A percentile compares a stretch with the other conserved stretches of the same genome.
phyloP scores from a whole-genome alignment of 2,113 vertebrate species.

The Nothobranchius kuhntae region DNA sequence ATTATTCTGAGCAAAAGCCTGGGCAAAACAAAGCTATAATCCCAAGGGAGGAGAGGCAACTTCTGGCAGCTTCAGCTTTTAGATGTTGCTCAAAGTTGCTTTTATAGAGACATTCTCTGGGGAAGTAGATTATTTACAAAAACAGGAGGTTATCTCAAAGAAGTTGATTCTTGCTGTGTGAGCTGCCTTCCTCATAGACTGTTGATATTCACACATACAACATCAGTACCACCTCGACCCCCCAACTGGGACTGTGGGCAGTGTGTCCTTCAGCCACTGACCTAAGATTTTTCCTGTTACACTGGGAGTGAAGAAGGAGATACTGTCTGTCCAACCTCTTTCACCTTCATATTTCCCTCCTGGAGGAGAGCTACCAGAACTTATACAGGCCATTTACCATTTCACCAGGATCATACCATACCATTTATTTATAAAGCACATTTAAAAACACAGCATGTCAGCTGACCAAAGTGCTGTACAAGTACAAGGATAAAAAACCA shows the following conservation, averaged over 20 bases:
- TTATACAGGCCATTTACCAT: not conserved
- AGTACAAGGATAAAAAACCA: no score
- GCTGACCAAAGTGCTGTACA: no score
- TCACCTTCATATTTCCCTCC: conserved; percentile 24
- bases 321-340: conserved; percentile 9
- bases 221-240: not conserved
- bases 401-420: no score
- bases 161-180: conserved; percentile 19
- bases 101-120: conserved; percentile 23
- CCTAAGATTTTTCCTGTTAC: conserved; percentile 45
- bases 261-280: conserved; percentile 58
- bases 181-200: conserved; percentile 9
- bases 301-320: conserved; percentile 16
- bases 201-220: conserved; percentile 24
- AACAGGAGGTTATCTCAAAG: conserved; percentile 43
- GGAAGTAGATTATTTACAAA: conserved; percentile 28
- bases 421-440: no score
- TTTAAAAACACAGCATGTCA: no score
- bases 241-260: conserved; percentile 41
- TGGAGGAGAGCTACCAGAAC: conserved; percentile 13
- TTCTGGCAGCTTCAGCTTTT: conserved; percentile 22
- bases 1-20: conserved; percentile 14
- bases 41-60: not conserved
- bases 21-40: conserved; percentile 1
- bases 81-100: conserved; percentile 20